A percentile compares a stretch with the other conserved stretches of the same genome.
phyloP scores from a whole-genome alignment of 2,113 vertebrate genomes.

The Esox niger region DNA sequence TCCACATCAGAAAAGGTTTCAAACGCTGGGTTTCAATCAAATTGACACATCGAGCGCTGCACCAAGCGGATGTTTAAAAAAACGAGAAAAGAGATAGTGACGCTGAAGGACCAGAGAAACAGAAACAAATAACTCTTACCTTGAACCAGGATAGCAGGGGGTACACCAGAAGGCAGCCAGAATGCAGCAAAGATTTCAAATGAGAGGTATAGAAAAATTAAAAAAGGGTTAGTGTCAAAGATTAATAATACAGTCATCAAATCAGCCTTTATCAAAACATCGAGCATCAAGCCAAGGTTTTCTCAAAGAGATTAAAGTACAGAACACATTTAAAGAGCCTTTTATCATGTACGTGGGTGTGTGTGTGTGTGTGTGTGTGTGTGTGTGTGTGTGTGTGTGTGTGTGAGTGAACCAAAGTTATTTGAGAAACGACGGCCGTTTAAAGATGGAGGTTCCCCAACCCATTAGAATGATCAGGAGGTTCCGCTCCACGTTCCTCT shows the following conservation, averaged over 20 bases:
- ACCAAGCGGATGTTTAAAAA: conserved; percentile 1
- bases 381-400: not conserved
- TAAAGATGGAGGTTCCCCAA: too few relatives aligned
- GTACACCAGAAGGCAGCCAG: conserved; percentile 6
- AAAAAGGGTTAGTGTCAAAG: not conserved
- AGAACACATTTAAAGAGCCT: not conserved
- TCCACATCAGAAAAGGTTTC: conserved; percentile 19
- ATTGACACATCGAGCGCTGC: not conserved
- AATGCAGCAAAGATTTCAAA: not conserved
- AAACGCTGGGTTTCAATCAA: not conserved
- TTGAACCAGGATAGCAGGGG: not conserved
- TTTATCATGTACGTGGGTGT: conserved; percentile 1
- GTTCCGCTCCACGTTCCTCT: too few relatives aligned
- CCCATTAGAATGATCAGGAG: too few relatives aligned
- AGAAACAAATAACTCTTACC: not conserved
- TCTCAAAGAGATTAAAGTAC: not conserved
- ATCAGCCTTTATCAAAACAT: not conserved
- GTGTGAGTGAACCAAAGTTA: too few relatives aligned
- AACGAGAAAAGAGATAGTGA: conserved; percentile 1
- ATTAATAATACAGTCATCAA: not conserved
- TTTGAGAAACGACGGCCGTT: too few relatives aligned
- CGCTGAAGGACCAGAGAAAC: not conserved
- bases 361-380: conserved; percentile 17
- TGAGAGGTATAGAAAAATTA: conserved; percentile 21
- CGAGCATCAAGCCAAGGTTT: too few relatives aligned